Base-by-base conservation (phyloP, 1,140 invertebrate species). In the Piezodorus guildinii region DNA sequence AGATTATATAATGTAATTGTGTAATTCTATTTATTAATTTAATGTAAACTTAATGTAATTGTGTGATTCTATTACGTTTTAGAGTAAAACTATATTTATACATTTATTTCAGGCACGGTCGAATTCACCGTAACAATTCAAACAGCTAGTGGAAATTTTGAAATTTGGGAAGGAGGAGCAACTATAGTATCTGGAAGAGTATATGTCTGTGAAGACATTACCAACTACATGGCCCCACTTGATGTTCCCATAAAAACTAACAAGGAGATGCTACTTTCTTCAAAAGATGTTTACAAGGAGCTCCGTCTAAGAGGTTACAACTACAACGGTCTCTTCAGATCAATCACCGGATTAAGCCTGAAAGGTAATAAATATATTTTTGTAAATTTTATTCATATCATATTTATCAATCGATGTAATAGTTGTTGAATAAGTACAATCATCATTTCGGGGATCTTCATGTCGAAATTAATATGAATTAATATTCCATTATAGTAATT, bases 271-370 rank as follows among this genome's bases (percentile, higher is more conserved):
- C 8, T 44, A 15, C 15, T 63, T 6, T 52, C 21, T 23, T 43
- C 30, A 2, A 56, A 45, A 45, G 94, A 97, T 72, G 82, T 96
- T 60, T 98, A 98, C 73, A 96, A 95, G 72, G 94, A 96, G 74
- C 74, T 98, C 0, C 80, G 85, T 70, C 78, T 96, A 0, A 80
- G 93, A 70, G 95, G 95, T 0, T 97, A 97, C 72, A 86, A 96
- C 65, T 97, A 97, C 75, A 83, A 80, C 23, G 86, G 86, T 27
- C 71, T 82, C 0, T 96, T 94, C 77, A 80, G 83, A 67, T 83
- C 81, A 15, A 72, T 87, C 12, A 72, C 78, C 15, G 75, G 77
- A 21, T 70, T 73, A 71, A 71, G 82, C 74, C 1, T 74, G 74
- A 3, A 76, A 77, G 64, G 79, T 76, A 46, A 61, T 62, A 3